These are phyloP conservation scores for Eupithecia subfuscata DNA, from an alignment of 2,888 invertebrate genomes.

Conservation along the genomic window DNA sequence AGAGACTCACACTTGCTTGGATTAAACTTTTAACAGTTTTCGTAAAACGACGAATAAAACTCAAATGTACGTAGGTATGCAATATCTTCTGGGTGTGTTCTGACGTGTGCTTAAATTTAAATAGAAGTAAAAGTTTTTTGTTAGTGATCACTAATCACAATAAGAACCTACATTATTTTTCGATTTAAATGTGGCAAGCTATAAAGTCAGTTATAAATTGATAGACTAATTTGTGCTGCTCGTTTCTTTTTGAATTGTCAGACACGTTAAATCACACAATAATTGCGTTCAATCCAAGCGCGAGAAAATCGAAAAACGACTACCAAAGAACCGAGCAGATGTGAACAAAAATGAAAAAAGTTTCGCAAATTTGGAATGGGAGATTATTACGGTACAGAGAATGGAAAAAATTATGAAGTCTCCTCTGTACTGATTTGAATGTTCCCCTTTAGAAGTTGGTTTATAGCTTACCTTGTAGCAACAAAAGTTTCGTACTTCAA, in stretches of 20 bases:
- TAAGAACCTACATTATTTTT: neutral
- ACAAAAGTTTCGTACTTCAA: conserved; percentile 67
- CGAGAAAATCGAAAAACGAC: conserved; percentile 66
- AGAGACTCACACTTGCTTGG: conserved; percentile 56
- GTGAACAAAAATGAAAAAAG: conserved; percentile 82
- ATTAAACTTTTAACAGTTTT: conserved; percentile 54
- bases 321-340: conserved; percentile 73
- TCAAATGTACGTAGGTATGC: neutral
- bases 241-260: conserved; percentile 11
- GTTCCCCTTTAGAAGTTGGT: conserved; percentile 72
- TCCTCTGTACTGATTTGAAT: conserved; percentile 77
- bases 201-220: neutral
- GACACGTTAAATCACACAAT: conserved; percentile 19
- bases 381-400: conserved; percentile 81
- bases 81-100: conserved; percentile 1
- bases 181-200: neutral
- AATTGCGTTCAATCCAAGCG: conserved; percentile 48
- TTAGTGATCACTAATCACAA: neutral
- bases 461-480: conserved; percentile 62
- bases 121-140: neutral
- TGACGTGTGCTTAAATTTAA: neutral
- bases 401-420: conserved; percentile 80
- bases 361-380: conserved; percentile 76
- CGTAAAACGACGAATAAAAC: conserved; percentile 12
- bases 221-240: neutral